Conservation (phyloP, 2,797 vertebrate genomes). For the Carcharodon carcharias region DNA sequence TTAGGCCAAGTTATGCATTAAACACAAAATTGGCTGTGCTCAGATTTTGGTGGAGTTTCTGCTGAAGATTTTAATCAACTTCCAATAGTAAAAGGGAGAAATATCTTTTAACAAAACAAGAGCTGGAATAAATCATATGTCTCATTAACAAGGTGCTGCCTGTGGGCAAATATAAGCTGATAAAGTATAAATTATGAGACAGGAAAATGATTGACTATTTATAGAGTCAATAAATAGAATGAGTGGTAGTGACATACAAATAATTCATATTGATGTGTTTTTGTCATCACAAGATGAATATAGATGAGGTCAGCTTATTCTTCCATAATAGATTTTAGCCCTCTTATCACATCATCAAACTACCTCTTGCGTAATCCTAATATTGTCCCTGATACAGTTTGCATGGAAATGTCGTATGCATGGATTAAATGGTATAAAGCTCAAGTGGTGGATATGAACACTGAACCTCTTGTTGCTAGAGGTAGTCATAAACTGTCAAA, state of each 20-base stretch:
- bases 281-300: neutral
- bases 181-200: constrained; percentile 6
- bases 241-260: constrained; percentile 3
- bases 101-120: neutral
- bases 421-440: neutral
- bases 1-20: neutral
- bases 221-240: neutral
- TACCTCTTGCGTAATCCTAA: neutral
- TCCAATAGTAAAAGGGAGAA: neutral
- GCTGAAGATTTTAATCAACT: neutral
- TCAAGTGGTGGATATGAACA: neutral
- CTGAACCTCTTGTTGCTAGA: neutral
- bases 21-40: neutral
- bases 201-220: constrained; percentile 5
- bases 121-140: neutral
- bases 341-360: neutral
- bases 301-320: neutral
- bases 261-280: constrained; percentile 7
- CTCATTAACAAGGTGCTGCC: neutral
- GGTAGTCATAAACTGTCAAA: neutral
- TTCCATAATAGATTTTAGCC: neutral
- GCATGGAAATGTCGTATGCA: neutral
- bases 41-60: neutral
- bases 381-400: neutral
- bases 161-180: constrained; percentile 8